Conservation (phyloP, 2,888 invertebrate species). For the Pemphredon lugubris region DNA sequence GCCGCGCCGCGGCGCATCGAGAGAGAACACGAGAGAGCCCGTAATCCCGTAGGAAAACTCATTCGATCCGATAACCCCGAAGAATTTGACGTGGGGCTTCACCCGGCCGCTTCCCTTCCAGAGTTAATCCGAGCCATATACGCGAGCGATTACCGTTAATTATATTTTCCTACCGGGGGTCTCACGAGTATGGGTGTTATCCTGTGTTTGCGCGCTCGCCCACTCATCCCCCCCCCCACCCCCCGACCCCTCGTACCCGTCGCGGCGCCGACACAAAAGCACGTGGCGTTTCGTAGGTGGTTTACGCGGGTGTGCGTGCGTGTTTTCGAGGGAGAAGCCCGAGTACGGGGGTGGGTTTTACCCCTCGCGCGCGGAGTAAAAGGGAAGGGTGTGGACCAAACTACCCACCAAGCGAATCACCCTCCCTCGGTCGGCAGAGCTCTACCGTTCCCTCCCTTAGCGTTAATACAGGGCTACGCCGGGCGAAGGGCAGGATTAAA, state of each 20-base stretch:
- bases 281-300: conserved; percentile 54
- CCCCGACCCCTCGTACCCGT: no score
- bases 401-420: conserved; percentile 42
- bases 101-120: conserved; percentile 41
- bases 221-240: conserved; percentile 42
- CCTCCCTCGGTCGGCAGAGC: conserved; percentile 53
- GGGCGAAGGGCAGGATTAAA: conserved; percentile 84
- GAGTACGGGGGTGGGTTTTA: conserved; percentile 37
- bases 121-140: conserved; percentile 79
- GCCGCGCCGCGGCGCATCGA: no score
- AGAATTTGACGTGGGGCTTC: conserved; percentile 71
- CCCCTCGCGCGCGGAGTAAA: conserved; percentile 44
- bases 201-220: conserved; percentile 33
- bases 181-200: conserved; percentile 45
- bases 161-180: conserved; percentile 77
- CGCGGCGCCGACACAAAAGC: conserved; percentile 42
- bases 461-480: conserved; percentile 78
- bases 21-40: conserved; percentile 16
- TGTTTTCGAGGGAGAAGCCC: conserved; percentile 47
- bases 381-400: conserved; percentile 65
- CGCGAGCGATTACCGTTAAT: conserved; percentile 81
- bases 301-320: conserved; percentile 43
- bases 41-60: conserved; percentile 68
- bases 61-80: conserved; percentile 70
- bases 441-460: conserved; percentile 69